A percentile compares a stretch with the other conserved stretches of the same genome.
Evolutionary conservation across 2,888 invertebrate species (phyloP).

Genomic region (Hirtodrosophila trivittata): DNA sequence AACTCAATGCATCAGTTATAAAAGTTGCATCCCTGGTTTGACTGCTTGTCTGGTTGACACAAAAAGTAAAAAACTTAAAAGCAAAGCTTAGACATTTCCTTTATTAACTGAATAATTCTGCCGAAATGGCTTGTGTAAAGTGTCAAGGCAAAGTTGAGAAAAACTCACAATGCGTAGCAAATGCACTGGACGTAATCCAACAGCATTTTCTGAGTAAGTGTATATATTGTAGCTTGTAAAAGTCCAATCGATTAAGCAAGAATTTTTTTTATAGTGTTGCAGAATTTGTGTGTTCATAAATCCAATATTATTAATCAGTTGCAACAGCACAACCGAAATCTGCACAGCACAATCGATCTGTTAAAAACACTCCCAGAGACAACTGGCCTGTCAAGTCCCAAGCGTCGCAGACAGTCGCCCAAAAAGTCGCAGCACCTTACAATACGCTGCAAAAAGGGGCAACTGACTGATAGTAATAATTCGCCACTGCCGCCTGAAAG

Average conservation of each 20-base stretch:
- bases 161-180: constrained; percentile 41
- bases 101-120: background rate
- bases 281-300: constrained; percentile 37
- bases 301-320: constrained; percentile 42
- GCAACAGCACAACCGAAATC: constrained; percentile 58
- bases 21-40: background rate
- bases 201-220: constrained; percentile 76
- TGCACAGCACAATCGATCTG: constrained; percentile 57
- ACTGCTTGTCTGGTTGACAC: background rate
- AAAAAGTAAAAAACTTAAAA: background rate
- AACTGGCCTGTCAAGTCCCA: constrained; percentile 25
- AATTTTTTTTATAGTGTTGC: constrained; percentile 50
- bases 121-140: constrained; percentile 55
- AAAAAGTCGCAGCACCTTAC: constrained; percentile 17
- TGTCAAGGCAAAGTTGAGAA: constrained; percentile 44
- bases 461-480: constrained; percentile 17
- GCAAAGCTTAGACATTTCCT: too few relatives aligned
- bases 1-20: too few relatives aligned
- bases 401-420: constrained; percentile 44
- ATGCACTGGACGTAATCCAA: constrained; percentile 68
- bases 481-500: constrained; percentile 36
- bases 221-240: background rate
- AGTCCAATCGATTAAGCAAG: background rate
- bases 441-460: constrained; percentile 15
- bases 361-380: constrained; percentile 34